Conservation (phyloP, 2,113 vertebrate genomes). For the Agapornis roseicollis region DNA sequence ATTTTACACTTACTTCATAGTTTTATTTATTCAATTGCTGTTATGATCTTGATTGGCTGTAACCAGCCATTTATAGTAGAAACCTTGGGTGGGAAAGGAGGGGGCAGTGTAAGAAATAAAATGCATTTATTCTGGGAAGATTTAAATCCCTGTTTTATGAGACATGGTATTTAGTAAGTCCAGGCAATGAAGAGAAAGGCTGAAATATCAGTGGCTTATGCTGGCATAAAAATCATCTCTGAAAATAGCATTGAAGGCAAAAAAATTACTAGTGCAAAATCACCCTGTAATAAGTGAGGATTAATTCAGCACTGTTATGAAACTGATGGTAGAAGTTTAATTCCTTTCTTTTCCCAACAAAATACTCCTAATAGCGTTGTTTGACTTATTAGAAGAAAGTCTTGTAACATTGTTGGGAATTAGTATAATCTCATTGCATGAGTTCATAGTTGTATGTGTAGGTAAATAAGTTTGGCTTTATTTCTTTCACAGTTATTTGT, state of each 20-base stretch:
- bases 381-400: neutral
- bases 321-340: neutral
- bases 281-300: neutral
- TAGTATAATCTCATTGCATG: neutral
- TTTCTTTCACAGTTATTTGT: constrained; percentile 21
- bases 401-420: neutral
- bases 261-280: neutral
- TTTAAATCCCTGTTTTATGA: constrained; percentile 73
- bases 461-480: constrained; percentile 11
- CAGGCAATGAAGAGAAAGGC: constrained; percentile 51
- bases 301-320: neutral
- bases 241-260: neutral
- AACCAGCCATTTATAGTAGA: constrained; percentile 70
- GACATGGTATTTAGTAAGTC: constrained; percentile 67
- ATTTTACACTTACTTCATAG: constrained; percentile 86
- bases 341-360: neutral
- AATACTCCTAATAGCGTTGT: neutral
- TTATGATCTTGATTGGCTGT: constrained; percentile 74
- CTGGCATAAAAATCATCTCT: constrained; percentile 18
- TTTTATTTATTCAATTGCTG: constrained; percentile 78
- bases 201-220: constrained; percentile 47
- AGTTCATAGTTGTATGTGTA: neutral
- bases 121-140: constrained; percentile 64
- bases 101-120: constrained; percentile 53
- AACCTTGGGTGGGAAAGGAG: constrained; percentile 61